Evolutionary conservation across 2,888 invertebrate species (phyloP).

Genomic region (Neocrepidodera transversa): DNA sequence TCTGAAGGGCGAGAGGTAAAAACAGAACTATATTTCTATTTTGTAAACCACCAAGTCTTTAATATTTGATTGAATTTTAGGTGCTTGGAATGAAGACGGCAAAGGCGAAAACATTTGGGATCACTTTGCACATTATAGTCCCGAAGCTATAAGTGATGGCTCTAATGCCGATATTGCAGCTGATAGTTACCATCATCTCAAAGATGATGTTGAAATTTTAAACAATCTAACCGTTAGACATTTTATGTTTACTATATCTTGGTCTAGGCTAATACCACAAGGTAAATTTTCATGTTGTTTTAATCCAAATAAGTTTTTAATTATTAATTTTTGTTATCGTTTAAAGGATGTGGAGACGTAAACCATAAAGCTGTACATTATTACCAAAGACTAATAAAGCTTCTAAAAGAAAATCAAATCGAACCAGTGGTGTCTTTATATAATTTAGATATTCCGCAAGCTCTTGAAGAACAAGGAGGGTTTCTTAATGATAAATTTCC

Average conservation of each 20-base stretch:
- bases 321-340: no score
- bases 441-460: constrained; percentile 23
- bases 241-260: constrained; percentile 11
- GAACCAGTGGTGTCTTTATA: constrained; percentile 26
- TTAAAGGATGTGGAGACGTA: neutral
- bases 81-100: no score
- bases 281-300: neutral
- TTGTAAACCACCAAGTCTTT: no score
- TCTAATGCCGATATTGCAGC: constrained; percentile 9
- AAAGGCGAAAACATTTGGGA: no score
- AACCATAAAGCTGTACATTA: neutral
- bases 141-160: no score
- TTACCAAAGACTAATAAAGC: neutral
- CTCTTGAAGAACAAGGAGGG: constrained; percentile 27
- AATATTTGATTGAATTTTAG: no score
- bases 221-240: constrained; percentile 14
- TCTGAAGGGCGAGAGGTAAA: no score
- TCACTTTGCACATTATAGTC: no score
- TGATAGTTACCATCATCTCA: constrained; percentile 8
- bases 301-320: no score
- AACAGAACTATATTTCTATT: no score
- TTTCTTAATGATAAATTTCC: constrained; percentile 6
- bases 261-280: constrained; percentile 1
- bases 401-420: constrained; percentile 18
- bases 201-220: no score